A percentile compares a stretch with the other conserved stretches of the same genome.
These are phyloP conservation scores for Philereme vetulata DNA, from an alignment of 2,888 invertebrate species.

Conservation along the genomic window DNA sequence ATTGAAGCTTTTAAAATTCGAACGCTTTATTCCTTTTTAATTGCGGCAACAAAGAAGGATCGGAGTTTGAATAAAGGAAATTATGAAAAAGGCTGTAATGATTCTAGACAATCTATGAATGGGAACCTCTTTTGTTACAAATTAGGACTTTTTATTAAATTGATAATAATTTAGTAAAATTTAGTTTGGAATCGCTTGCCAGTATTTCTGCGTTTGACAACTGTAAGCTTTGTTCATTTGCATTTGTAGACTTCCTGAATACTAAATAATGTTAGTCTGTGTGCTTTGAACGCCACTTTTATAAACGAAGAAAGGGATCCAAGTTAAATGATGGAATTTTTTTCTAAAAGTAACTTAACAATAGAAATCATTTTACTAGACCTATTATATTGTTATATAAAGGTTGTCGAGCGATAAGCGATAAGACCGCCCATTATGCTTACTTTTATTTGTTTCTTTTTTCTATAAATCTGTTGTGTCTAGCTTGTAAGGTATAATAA, in stretches of 20 bases:
- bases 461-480: no score
- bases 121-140: conserved; percentile 7
- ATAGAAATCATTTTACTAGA: no score
- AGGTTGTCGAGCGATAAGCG: no score
- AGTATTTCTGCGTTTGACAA: conserved; percentile 6
- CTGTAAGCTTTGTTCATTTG: conserved; percentile 3
- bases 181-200: not conserved
- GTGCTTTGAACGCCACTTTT: not conserved
- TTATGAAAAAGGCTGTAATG: conserved; percentile 30
- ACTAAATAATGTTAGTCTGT: conserved; percentile 2
- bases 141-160: not conserved
- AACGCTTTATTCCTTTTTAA: conserved; percentile 61
- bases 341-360: no score
- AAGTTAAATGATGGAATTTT: no score
- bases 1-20: conserved; percentile 52
- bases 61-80: conserved; percentile 58
- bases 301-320: no score
- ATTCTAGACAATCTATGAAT: conserved; percentile 4
- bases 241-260: conserved; percentile 17
- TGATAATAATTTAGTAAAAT: not conserved
- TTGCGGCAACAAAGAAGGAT: conserved; percentile 67
- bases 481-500: no score
- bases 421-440: no score
- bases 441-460: no score
- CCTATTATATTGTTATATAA: no score